Evolutionary conservation across 2,797 vertebrate genomes (phyloP).

Genomic region (Peromyscus aztecus): DNA sequence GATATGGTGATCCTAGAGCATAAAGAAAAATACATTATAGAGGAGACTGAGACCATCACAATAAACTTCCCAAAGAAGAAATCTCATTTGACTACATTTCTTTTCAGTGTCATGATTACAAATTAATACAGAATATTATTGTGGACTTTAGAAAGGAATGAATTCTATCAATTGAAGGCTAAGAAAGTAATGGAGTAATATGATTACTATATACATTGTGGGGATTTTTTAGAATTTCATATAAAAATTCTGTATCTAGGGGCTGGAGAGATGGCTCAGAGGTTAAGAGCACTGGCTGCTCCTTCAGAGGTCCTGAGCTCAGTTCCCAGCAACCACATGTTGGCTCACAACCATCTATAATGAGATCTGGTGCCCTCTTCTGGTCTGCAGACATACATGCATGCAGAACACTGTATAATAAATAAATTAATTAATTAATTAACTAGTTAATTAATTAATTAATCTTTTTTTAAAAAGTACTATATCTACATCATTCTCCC

Average conservation of each 20-base stretch:
- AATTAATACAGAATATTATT: background rate
- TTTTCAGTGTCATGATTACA: background rate
- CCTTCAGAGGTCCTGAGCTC: background rate
- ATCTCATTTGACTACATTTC: background rate
- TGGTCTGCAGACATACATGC: background rate
- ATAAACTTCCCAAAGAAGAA: background rate
- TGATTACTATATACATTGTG: background rate
- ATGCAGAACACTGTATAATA: background rate
- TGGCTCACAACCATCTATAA: background rate
- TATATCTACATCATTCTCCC: background rate
- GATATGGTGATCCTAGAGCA: background rate
- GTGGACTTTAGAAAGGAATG: constrained; percentile 22
- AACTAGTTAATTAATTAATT: background rate
- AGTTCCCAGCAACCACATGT: background rate
- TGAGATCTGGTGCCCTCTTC: background rate
- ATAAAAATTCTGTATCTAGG: background rate
- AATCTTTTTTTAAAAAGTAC: background rate
- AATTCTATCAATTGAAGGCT: background rate
- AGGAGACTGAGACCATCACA: background rate
- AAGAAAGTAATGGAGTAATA: background rate
- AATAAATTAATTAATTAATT: background rate
- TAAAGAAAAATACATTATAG: background rate
- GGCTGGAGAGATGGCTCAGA: background rate
- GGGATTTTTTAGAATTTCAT: background rate
- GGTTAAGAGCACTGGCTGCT: background rate